Evolutionary conservation across 1,140 invertebrate species (phyloP).

Genomic region (Aporrectodea caliginosa): DNA sequence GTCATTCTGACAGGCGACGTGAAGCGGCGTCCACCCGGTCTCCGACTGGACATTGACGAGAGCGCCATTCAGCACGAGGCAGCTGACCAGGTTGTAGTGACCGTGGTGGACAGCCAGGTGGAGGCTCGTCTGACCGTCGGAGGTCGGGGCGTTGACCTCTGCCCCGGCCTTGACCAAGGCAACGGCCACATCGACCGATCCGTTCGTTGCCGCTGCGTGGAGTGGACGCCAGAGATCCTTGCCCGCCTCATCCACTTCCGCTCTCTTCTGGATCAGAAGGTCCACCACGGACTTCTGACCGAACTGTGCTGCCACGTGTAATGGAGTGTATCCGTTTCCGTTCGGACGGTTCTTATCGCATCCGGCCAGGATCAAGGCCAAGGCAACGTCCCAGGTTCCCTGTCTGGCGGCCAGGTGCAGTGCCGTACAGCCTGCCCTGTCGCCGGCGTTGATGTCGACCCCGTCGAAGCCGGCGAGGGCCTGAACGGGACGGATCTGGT

Average conservation of each 20-base stretch:
- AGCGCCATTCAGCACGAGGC: neutral
- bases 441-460: neutral
- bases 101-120: slow-evolving; percentile 2
- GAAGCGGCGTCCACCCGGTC: neutral
- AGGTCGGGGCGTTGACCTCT: neutral
- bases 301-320: neutral
- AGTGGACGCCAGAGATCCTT: neutral
- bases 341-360: neutral
- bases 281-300: slow-evolving; percentile 2
- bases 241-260: neutral
- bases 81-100: neutral
- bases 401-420: neutral
- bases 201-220: neutral
- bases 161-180: slow-evolving; percentile 9
- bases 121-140: neutral
- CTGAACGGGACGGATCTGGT: neutral
- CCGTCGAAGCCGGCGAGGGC: neutral
- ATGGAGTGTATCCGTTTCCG: neutral
- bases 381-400: neutral
- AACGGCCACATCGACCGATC: neutral
- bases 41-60: neutral
- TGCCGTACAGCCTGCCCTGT: neutral
- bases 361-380: neutral
- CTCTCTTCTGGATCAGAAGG: slow-evolving; percentile 11
- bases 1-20: neutral